These are phyloP conservation scores for Pimpla rufipes DNA, from an alignment of 2,888 invertebrate genomes.

Conservation along the genomic window DNA sequence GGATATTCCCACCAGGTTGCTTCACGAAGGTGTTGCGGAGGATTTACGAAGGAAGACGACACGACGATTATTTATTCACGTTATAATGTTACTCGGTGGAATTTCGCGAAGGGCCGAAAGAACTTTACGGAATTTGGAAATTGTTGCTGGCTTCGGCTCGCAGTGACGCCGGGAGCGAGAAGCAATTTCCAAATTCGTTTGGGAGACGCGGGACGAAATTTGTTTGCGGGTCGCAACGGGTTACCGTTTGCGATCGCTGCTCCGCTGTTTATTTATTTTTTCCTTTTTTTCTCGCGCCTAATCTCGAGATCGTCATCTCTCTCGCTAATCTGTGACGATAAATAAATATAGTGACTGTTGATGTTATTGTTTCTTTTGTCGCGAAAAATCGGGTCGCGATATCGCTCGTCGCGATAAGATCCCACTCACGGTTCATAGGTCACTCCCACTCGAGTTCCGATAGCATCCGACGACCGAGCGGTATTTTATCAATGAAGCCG, in stretches of 20 bases:
- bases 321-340: background rate
- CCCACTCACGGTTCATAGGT: constrained; percentile 24
- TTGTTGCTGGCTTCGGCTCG: constrained; percentile 28
- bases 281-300: background rate
- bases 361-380: background rate
- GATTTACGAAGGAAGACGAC: background rate
- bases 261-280: constrained; percentile 47
- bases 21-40: no score
- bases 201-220: constrained; percentile 24
- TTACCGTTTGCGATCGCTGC: constrained; percentile 39
- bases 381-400: background rate
- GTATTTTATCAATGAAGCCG: constrained; percentile 34
- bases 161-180: constrained; percentile 22
- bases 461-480: constrained; percentile 15
- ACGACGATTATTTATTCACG: background rate
- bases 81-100: constrained; percentile 7
- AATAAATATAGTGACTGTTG: background rate
- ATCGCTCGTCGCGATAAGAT: background rate
- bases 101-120: constrained; percentile 21
- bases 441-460: constrained; percentile 22
- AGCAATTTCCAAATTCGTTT: constrained; percentile 49
- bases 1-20: background rate
- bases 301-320: background rate
- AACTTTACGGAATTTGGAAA: constrained; percentile 38
- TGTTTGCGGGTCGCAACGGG: constrained; percentile 62